Percentiles rank a stretch among this genome's conserved stretches.
phyloP scores from a whole-genome alignment of 2,888 invertebrate genomes.

The Apodemia duryi region DNA sequence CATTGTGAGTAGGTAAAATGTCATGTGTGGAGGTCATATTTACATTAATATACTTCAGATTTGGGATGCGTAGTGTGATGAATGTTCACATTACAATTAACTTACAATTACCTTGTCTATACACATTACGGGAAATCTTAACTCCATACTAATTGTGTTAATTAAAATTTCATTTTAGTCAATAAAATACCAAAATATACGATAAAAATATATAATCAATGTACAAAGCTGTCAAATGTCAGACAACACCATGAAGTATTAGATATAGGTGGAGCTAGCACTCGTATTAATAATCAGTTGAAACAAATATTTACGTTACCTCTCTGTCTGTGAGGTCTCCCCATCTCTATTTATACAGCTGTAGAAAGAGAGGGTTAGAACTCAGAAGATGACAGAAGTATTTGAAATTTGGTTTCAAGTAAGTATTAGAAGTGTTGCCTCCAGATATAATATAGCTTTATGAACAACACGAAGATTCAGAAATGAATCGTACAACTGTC shows the following conservation, averaged over 20 bases:
- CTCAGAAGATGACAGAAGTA: too few species aligned
- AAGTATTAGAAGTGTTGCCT: too few species aligned
- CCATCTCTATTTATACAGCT: too few species aligned
- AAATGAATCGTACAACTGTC: slow-evolving; percentile 28
- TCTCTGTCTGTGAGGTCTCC: too few species aligned
- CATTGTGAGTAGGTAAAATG: slow-evolving; percentile 57
- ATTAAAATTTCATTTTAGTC: neutral
- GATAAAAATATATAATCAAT: neutral
- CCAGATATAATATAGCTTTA: too few species aligned
- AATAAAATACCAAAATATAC: neutral
- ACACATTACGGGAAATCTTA: slow-evolving; percentile 7
- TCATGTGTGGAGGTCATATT: slow-evolving; percentile 52
- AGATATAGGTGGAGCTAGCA: too few species aligned
- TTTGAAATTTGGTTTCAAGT: too few species aligned
- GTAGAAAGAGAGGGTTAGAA: too few species aligned
- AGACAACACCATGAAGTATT: neutral
- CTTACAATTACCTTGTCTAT: slow-evolving; percentile 26
- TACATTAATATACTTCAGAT: slow-evolving; percentile 44
- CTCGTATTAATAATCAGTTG: too few species aligned
- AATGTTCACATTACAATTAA: slow-evolving; percentile 35
- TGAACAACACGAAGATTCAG: slow-evolving; percentile 29
- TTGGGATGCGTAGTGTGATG: slow-evolving; percentile 45
- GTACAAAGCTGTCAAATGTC: neutral
- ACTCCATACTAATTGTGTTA: slow-evolving; percentile 1
- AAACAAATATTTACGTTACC: too few species aligned